phyloP scores from a whole-genome alignment of 2,797 vertebrate species.

The Aeoliscus strigatus region DNA sequence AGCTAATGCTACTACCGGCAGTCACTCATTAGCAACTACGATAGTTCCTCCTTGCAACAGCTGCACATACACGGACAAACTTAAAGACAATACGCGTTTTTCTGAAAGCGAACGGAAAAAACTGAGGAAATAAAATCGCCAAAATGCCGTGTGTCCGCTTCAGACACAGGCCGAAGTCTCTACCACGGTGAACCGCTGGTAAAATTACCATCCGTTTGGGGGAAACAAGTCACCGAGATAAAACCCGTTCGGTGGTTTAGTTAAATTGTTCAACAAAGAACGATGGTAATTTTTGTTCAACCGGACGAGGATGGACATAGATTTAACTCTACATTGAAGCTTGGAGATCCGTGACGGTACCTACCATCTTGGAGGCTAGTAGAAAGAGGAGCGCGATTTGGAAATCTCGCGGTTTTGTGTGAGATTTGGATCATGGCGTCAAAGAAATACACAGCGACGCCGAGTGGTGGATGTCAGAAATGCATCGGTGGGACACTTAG shows the following conservation, averaged over 20 bases:
- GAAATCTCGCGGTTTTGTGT: slow-evolving; percentile 70
- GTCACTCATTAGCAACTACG: fast-evolving
- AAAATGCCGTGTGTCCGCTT: neutral
- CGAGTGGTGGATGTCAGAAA: slow-evolving; percentile 1
- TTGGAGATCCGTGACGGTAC: slow-evolving; percentile 32
- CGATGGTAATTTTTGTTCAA: neutral
- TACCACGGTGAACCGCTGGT: neutral
- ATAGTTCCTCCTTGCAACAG: fast-evolving
- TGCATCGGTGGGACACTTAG: no score
- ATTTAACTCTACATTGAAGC: slow-evolving; percentile 28
- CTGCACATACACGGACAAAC: no score
- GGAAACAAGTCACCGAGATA: slow-evolving; percentile 13
- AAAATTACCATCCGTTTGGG: neutral
- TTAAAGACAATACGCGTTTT: no score
- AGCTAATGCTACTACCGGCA: slow-evolving; percentile 29
- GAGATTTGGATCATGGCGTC: slow-evolving; percentile 49
- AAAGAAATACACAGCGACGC: slow-evolving; percentile 43
- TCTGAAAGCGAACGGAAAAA: no score
- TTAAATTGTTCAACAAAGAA: fast-evolving
- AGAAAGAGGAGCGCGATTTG: slow-evolving; percentile 68
- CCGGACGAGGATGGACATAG: slow-evolving; percentile 54
- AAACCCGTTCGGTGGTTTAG: fast-evolving
- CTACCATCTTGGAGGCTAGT: slow-evolving; percentile 76
- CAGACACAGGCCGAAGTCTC: slow-evolving; percentile 17
- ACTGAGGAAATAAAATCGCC: no score